A percentile compares a stretch with the other conserved stretches of the same genome.
phyloP scores from a whole-genome alignment of 2,888 invertebrate genomes.

The Agrotis clavis region DNA sequence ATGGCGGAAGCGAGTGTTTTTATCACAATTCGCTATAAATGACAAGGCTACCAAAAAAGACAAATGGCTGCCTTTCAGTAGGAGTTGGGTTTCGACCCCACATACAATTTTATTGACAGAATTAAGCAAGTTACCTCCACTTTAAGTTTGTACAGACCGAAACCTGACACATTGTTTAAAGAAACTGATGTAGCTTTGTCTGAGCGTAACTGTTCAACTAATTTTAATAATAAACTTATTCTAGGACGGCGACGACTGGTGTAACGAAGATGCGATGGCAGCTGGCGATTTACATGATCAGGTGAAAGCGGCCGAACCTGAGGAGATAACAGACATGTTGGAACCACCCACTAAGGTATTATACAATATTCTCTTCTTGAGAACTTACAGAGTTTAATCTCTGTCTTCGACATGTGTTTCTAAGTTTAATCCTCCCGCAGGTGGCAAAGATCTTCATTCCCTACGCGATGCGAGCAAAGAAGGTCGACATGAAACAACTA shows the following conservation, averaged over 20 bases:
- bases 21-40: too few species aligned
- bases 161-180: too few species aligned
- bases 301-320: conserved; percentile 77
- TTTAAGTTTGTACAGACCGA: too few species aligned
- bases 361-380: background rate
- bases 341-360: conserved; percentile 92
- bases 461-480: conserved; percentile 96
- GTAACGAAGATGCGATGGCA: conserved; percentile 82
- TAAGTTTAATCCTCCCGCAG: conserved; percentile 75
- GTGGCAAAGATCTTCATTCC: conserved; percentile 94
- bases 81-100: too few species aligned
- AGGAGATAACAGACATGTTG: conserved; percentile 90
- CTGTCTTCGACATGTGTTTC: background rate
- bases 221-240: background rate
- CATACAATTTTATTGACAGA: too few species aligned
- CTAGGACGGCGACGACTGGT: conserved; percentile 87
- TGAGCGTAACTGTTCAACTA: background rate
- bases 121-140: too few species aligned
- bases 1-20: too few species aligned
- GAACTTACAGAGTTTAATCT: too few species aligned
- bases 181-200: background rate
- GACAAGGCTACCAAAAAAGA: too few species aligned
- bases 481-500: conserved; percentile 96
- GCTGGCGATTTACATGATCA: conserved; percentile 82
- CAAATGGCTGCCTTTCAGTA: too few species aligned